Evolutionary conservation across 2,797 vertebrate genomes (phyloP).

Genomic region (Tragopan temminckii): DNA sequence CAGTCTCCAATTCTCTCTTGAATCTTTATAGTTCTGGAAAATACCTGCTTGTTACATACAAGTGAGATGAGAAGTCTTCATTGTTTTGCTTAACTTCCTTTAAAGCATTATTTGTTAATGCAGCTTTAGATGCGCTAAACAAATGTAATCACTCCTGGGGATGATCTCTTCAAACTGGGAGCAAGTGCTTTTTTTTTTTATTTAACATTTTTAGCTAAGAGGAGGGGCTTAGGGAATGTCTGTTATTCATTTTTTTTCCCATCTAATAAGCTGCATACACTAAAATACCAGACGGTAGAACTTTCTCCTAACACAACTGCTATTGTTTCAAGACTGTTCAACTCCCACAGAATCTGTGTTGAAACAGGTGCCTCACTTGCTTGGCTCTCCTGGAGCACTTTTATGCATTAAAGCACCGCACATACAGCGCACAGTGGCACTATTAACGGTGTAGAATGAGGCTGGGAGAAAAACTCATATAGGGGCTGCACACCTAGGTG

Average conservation of each 20-base stretch:
- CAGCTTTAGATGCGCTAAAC: not conserved
- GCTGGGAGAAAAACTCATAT: slow-evolving; percentile 74
- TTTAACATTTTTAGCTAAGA: not conserved
- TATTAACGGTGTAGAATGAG: slow-evolving; percentile 74
- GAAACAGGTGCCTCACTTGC: slow-evolving; percentile 74
- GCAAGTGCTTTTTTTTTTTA: not conserved
- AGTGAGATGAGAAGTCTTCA: not conserved
- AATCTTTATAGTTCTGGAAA: not conserved
- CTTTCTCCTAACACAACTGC: slow-evolving; percentile 45
- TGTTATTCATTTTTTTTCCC: not conserved
- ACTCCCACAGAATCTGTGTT: slow-evolving; percentile 49
- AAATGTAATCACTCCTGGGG: not conserved
- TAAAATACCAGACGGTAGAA: slow-evolving; percentile 48
- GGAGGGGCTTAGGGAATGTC: not conserved
- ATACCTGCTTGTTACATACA: accelerated
- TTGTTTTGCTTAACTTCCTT: not conserved
- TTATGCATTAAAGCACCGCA: slow-evolving; percentile 66
- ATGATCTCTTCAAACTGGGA: not conserved
- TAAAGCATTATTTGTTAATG: not conserved
- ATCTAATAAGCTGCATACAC: not conserved
- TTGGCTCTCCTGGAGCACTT: slow-evolving; percentile 71
- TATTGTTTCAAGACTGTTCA: slow-evolving; percentile 20
- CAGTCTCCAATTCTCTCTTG: not conserved
- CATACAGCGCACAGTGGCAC: slow-evolving; percentile 62
- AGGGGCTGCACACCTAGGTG: slow-evolving; percentile 78